Conservation (phyloP, 2,113 vertebrate genomes). For the Cheilinus undulatus region DNA sequence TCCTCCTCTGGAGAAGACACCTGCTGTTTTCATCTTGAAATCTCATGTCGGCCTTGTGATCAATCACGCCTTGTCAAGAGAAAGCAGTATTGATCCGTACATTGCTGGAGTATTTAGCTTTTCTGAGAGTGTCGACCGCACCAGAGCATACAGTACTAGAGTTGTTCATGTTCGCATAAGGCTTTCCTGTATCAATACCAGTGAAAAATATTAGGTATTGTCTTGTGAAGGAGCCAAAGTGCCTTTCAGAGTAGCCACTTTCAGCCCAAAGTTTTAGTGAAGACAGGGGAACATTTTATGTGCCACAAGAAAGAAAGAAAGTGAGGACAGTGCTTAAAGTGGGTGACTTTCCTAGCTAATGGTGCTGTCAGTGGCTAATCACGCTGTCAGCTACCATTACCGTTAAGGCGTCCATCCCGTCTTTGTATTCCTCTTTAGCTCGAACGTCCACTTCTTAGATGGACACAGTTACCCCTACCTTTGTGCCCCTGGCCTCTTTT, state of each 20-base stretch:
- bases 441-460: constrained; percentile 52
- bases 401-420: constrained; percentile 70
- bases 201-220: constrained; percentile 16
- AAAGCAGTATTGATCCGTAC: constrained; percentile 76
- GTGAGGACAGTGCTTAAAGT: constrained; percentile 55
- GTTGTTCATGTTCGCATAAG: constrained; percentile 42
- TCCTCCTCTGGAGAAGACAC: constrained; percentile 77
- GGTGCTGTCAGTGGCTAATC: constrained; percentile 80
- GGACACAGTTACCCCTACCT: constrained; percentile 40
- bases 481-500: background rate
- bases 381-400: constrained; percentile 80
- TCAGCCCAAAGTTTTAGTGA: constrained; percentile 16
- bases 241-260: constrained; percentile 6
- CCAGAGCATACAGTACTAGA: constrained; percentile 28
- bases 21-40: constrained; percentile 78
- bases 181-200: constrained; percentile 36
- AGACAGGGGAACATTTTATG: constrained; percentile 43
- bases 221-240: background rate
- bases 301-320: constrained; percentile 56
- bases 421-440: constrained; percentile 58
- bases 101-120: constrained; percentile 38
- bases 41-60: constrained; percentile 72
- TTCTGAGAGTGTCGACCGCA: constrained; percentile 41
- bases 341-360: constrained; percentile 74
- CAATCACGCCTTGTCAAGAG: constrained; percentile 76